phyloP scores from a whole-genome alignment of 2,797 vertebrate genomes.

The Myotis planiceps region DNA sequence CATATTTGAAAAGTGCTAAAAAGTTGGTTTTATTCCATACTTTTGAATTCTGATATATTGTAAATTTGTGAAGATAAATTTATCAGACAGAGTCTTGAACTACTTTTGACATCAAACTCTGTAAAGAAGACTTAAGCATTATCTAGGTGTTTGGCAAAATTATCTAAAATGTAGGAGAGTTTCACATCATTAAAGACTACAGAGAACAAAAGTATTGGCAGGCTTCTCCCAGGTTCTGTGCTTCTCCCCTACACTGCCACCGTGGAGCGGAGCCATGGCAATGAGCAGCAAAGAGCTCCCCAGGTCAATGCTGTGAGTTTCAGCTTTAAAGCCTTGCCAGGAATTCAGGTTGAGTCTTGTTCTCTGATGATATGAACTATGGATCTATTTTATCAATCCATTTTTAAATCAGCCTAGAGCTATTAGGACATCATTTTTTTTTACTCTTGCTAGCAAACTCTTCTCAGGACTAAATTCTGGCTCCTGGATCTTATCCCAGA shows the following conservation, averaged over 20 bases:
- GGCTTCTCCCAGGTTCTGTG: rapidly evolving
- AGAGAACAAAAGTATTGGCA: neutral
- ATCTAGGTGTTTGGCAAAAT: neutral
- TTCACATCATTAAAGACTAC: neutral
- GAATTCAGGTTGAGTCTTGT: neutral
- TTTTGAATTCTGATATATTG: neutral
- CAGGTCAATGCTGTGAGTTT: neutral
- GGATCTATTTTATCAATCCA: neutral
- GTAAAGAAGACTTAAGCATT: neutral
- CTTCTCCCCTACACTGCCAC: rapidly evolving
- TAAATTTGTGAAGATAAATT: neutral
- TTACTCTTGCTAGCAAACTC: neutral
- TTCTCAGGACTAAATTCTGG: neutral
- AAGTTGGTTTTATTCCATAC: neutral
- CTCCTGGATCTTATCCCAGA: neutral
- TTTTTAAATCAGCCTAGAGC: neutral
- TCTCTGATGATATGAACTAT: neutral
- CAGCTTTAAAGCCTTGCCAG: neutral
- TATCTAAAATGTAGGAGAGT: neutral
- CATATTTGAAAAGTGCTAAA: neutral
- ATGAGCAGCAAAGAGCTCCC: neutral
- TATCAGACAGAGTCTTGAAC: neutral
- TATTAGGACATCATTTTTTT: neutral
- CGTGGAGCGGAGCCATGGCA: neutral
- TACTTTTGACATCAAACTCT: neutral